Conservation (phyloP, 2,888 invertebrate genomes). For the Bimastos eiseni region DNA sequence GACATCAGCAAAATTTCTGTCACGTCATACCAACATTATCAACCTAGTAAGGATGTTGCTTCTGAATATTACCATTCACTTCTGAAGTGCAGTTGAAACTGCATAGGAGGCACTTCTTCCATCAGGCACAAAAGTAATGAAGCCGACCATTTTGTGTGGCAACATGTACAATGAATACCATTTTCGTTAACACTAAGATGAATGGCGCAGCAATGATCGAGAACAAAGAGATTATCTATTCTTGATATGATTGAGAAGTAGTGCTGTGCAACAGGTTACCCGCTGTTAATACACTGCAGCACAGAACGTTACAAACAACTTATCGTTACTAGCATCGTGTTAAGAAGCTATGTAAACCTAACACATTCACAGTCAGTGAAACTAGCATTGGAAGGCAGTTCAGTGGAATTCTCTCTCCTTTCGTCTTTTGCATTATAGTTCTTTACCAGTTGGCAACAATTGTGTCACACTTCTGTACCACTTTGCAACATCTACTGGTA, state of each 20-base stretch:
- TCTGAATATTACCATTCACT: not conserved
- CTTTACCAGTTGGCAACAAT: conserved; percentile 79
- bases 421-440: not conserved
- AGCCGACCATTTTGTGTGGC: not conserved
- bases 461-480: conserved; percentile 69
- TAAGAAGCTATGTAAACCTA: not conserved
- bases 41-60: not conserved
- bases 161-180: not conserved
- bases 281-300: conserved; percentile 2
- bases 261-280: not conserved
- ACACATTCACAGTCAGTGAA: not conserved
- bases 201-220: not conserved
- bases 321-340: not conserved
- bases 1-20: not conserved
- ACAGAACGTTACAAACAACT: not conserved
- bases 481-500: conserved; percentile 71
- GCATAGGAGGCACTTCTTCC: not conserved
- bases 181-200: not conserved
- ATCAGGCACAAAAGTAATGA: not conserved
- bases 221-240: conserved; percentile 2
- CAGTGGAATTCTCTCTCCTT: not conserved
- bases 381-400: not conserved
- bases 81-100: not conserved
- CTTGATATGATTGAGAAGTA: not conserved
- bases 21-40: not conserved